Percentiles rank a stretch among this genome's conserved stretches.
Conservation (phyloP, 2,113 vertebrate species). For the Pleuronectes platessa region DNA sequence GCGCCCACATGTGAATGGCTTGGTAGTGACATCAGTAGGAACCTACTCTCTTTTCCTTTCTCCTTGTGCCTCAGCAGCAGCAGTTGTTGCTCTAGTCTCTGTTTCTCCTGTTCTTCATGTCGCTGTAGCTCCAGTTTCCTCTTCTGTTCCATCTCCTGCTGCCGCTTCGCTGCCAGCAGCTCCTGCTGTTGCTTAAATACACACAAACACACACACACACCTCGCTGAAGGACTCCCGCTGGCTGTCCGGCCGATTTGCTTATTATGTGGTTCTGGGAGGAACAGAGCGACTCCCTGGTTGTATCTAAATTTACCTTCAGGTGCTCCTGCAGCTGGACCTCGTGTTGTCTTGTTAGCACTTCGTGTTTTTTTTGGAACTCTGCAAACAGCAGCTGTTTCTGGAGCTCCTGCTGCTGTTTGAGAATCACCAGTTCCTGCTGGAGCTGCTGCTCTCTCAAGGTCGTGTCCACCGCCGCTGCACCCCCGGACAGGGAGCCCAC, state of each 20-base stretch:
- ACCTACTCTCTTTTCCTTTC: slow-evolving; percentile 79
- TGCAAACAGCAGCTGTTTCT: slow-evolving; percentile 94
- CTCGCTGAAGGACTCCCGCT: background rate
- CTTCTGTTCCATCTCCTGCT: slow-evolving; percentile 78
- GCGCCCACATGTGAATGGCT: background rate
- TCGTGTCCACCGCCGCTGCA: slow-evolving; percentile 78
- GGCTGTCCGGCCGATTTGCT: background rate
- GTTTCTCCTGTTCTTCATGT: slow-evolving; percentile 78
- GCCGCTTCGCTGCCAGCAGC: slow-evolving; percentile 74
- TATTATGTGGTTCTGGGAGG: background rate
- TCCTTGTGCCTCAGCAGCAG: slow-evolving; percentile 79
- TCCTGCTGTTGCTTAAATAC: slow-evolving; percentile 77
- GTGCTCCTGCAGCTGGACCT: slow-evolving; percentile 95
- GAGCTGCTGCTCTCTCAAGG: slow-evolving; percentile 89
- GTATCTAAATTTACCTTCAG: slow-evolving; percentile 85
- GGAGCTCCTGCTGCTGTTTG: slow-evolving; percentile 95
- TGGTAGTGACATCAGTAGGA: too few species aligned
- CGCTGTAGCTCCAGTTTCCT: slow-evolving; percentile 75
- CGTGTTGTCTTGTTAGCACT: slow-evolving; percentile 92
- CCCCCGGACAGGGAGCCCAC: slow-evolving; percentile 64
- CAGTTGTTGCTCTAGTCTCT: slow-evolving; percentile 75
- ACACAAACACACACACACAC: slow-evolving; percentile 30
- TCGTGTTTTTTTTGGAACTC: slow-evolving; percentile 98
- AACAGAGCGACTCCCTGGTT: background rate
- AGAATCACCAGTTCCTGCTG: slow-evolving; percentile 92